A percentile compares a stretch with the other conserved stretches of the same genome.
Evolutionary conservation across 2,888 invertebrate species (phyloP).

Genomic region (Mythimna vitellina): DNA sequence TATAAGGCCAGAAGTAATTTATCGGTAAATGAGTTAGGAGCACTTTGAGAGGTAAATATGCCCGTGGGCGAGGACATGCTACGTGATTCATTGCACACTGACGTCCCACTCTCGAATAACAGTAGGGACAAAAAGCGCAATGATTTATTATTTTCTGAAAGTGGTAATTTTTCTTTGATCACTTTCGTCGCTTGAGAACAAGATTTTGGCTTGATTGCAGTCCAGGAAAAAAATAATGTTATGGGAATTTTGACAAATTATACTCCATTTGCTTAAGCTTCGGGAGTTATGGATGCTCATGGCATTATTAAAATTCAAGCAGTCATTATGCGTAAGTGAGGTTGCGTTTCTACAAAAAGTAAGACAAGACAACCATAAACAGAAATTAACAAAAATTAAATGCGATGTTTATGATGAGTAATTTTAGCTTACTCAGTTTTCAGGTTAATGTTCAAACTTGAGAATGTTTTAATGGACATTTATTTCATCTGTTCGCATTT

Average conservation of each 20-base stretch:
- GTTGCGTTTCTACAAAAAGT: conserved; percentile 66
- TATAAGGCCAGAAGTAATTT: conserved; percentile 64
- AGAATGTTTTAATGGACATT: conserved; percentile 63
- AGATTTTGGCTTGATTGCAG: conserved; percentile 55
- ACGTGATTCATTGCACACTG: conserved; percentile 83
- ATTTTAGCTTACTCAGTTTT: conserved; percentile 66
- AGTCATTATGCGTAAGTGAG: conserved; percentile 63
- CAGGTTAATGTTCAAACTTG: conserved; percentile 71
- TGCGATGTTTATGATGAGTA: conserved; percentile 65
- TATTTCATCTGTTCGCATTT: conserved; percentile 62
- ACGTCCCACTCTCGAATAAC: conserved; percentile 77
- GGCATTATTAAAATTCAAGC: conserved; percentile 48
- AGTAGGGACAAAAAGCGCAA: conserved; percentile 69
- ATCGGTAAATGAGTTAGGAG: conserved; percentile 72
- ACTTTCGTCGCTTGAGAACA: conserved; percentile 54
- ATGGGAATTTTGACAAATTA: conserved; percentile 50
- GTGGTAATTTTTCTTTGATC: conserved; percentile 61
- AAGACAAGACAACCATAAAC: conserved; percentile 60
- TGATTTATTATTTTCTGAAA: conserved; percentile 71
- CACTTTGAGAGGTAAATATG: conserved; percentile 81
- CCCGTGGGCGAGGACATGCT: conserved; percentile 83
- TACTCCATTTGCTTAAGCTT: conserved; percentile 47
- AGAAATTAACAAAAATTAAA: conserved; percentile 62
- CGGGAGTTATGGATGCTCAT: conserved; percentile 31
- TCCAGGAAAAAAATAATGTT: conserved; percentile 45